Base-by-base conservation (phyloP, 2,113 vertebrate genomes). In the Indicator indicator region DNA sequence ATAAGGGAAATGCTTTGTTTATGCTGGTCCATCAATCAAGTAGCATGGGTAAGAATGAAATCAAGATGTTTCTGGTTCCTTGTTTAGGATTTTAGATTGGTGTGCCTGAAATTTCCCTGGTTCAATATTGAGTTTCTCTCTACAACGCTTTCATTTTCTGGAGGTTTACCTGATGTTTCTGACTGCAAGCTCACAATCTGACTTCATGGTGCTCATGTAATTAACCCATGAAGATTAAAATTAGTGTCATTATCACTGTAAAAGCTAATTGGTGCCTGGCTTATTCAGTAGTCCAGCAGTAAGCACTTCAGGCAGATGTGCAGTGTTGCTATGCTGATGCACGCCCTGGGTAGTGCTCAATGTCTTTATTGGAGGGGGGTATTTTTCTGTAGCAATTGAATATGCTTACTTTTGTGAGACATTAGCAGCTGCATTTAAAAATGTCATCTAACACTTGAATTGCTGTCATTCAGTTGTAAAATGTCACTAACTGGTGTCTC, bases 191-290 rank as follows among this genome's bases (percentile, higher is more conserved):
- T 95, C 82, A 78, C 54, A 65, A 26, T 81, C 69, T 86, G 91
- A 81, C 86, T 88, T 94, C 73, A 50, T 3, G 5, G 68, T 79
- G 80, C 77, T 94, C 80, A 83, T 75, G 90, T 90, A 94, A 94
- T 96, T 96, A 94, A 90, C 79, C 94, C 70, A 5, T 50, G 85
- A 95, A 96, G 85, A 96, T 94, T 93, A 83, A 86, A 95, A 94
- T 94, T 91, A 81, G 86, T 82, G 88, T 95, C 83, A 88, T 95
- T 95, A 93, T 77, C 86, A 55, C 76, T 90, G 63, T 75, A 91
- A 90, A 94, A 91, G 85, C 86, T 94, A 91, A 91, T 95, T 94
- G 92, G 54, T 91, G 83, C 79, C 83, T 94, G 94, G 69, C 70
- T 97, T 81, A 62, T 67, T 91, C 84, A 83, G 82, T 62, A 83